A percentile compares a stretch with the other conserved stretches of the same genome.
Conservation (phyloP, 2,113 vertebrate species). For the Stercorarius parasiticus region DNA sequence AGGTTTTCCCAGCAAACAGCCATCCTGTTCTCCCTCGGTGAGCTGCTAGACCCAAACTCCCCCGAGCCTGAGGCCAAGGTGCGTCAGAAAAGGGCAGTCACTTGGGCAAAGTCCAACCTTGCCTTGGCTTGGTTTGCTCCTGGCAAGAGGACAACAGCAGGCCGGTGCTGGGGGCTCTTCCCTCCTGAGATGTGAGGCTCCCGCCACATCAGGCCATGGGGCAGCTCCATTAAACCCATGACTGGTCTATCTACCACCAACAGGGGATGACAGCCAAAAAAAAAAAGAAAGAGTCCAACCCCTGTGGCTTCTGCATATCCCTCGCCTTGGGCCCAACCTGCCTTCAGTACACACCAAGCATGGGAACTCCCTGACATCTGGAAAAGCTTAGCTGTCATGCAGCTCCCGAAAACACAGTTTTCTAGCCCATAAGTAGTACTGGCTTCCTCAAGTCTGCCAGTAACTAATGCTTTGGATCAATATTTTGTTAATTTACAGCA, state of each 20-base stretch:
- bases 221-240: background rate
- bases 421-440: background rate
- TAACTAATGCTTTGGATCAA: background rate
- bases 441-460: background rate
- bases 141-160: background rate
- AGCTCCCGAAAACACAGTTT: background rate
- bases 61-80: background rate
- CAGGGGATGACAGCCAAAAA: background rate
- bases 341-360: background rate
- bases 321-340: background rate
- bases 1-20: background rate
- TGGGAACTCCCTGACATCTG: background rate
- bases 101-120: background rate
- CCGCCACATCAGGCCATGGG: background rate
- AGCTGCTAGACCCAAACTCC: background rate
- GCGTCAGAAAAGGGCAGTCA: background rate
- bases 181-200: background rate
- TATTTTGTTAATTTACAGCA: background rate
- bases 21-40: accelerated
- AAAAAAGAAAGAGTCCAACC: no score
- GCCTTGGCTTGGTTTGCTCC: background rate
- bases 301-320: background rate
- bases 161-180: background rate
- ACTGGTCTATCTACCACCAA: background rate
- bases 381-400: background rate